Evolutionary conservation across 2,797 vertebrate genomes (phyloP).

Genomic region (Gobionotothen gibberifrons): DNA sequence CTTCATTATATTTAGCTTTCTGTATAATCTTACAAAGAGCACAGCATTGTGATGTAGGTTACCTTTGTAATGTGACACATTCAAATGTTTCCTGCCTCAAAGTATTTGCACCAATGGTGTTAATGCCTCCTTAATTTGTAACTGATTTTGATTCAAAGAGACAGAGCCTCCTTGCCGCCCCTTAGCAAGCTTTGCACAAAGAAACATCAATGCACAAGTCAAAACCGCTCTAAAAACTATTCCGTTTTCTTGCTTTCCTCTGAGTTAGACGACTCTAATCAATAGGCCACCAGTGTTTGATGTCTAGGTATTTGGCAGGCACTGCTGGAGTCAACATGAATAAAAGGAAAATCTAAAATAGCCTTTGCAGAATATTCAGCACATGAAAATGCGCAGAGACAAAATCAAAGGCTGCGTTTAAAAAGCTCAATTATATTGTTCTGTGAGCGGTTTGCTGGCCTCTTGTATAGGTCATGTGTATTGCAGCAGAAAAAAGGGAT

Average conservation of each 20-base stretch:
- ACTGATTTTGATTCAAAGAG: constrained; percentile 50
- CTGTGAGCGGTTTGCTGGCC: constrained; percentile 4
- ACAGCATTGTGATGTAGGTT: not conserved
- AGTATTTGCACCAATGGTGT: constrained; percentile 8
- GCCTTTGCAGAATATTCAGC: constrained; percentile 42
- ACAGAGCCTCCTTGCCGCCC: constrained; percentile 18
- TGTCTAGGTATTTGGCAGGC: constrained; percentile 49
- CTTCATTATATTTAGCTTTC: not conserved
- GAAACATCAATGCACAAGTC: constrained; percentile 31
- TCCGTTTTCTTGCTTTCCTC: constrained; percentile 33
- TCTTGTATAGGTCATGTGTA: not conserved
- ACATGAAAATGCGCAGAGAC: constrained; percentile 32
- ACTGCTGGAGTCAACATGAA: constrained; percentile 40
- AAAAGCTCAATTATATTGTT: constrained; percentile 21
- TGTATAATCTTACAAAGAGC: too few relatives aligned
- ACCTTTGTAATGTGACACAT: not conserved
- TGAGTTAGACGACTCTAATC: constrained; percentile 44
- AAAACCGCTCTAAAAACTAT: constrained; percentile 35
- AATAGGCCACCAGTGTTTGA: constrained; percentile 55
- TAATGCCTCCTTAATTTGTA: constrained; percentile 46
- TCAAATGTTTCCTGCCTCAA: constrained; percentile 18
- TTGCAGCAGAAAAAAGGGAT: constrained; percentile 11
- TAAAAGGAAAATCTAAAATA: constrained; percentile 35
- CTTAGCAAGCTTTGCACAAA: constrained; percentile 19
- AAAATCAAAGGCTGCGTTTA: constrained; percentile 36